Conservation (phyloP, 2,113 vertebrate genomes). For the Gymnorhina tibicen region DNA sequence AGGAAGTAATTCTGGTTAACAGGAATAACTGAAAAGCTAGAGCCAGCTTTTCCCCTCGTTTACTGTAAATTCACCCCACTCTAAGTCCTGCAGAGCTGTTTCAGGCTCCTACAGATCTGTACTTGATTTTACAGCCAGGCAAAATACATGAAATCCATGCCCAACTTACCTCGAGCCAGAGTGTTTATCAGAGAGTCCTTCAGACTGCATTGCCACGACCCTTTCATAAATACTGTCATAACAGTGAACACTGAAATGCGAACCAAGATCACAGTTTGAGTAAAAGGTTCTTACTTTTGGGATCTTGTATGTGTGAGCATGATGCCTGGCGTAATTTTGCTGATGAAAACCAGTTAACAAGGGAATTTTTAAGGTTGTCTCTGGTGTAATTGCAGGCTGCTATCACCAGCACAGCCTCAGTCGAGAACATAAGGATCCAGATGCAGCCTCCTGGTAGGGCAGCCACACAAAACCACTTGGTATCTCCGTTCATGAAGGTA, state of each 20-base stretch:
- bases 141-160: not conserved
- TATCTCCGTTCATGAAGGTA: conserved; percentile 40
- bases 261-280: not conserved
- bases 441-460: conserved; percentile 32
- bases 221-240: not conserved
- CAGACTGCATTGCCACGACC: not conserved
- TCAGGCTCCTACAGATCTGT: not conserved
- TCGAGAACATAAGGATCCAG: conserved; percentile 9
- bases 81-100: not conserved
- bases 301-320: rapidly evolving
- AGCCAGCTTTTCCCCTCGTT: not conserved
- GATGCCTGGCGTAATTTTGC: not conserved
- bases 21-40: not conserved
- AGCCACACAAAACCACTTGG: not conserved
- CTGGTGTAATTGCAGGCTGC: conserved; percentile 40
- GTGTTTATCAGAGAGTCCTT: not conserved
- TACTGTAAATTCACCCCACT: not conserved
- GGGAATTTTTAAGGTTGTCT: not conserved
- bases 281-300: not conserved
- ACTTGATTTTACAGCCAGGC: not conserved
- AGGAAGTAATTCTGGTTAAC: not conserved
- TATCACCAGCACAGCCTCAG: conserved; percentile 44
- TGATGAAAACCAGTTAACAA: not conserved
- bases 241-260: not conserved
- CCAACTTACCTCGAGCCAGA: not conserved